These are phyloP conservation scores for Phacellophora camtschatica DNA, from an alignment of 30 jellyfish, hydroid and myxozoan genomes.

Conservation along the genomic window DNA sequence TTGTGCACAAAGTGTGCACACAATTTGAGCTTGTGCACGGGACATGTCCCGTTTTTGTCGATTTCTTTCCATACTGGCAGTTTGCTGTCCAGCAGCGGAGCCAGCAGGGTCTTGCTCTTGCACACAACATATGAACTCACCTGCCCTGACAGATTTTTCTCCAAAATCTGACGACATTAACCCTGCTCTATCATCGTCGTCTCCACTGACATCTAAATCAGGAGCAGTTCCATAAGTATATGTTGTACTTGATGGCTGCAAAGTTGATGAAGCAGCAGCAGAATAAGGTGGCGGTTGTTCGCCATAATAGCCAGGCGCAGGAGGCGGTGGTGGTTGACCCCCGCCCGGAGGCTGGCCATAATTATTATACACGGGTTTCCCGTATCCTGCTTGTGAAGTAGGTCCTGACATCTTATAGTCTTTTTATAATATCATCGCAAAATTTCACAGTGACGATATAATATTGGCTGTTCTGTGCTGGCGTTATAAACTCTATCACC, in stretches of 20 bases:
- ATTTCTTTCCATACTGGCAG: no score
- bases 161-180: slow-evolving; percentile 73
- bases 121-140: slow-evolving; percentile 1
- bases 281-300: slow-evolving; percentile 56
- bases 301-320: slow-evolving; percentile 4
- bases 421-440: no score
- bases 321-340: not conserved
- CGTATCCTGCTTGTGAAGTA: slow-evolving; percentile 46
- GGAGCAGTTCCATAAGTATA: slow-evolving; percentile 69
- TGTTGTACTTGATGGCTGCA: slow-evolving; percentile 46
- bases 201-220: not conserved
- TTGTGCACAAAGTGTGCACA: no score
- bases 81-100: not conserved
- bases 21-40: no score
- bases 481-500: no score
- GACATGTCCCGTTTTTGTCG: no score
- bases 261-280: slow-evolving; percentile 28
- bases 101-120: not conserved
- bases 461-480: no score
- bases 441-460: no score
- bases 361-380: slow-evolving; percentile 20
- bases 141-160: slow-evolving; percentile 83
- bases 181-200: slow-evolving; percentile 62
- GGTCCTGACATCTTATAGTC: no score
- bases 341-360: slow-evolving; percentile 49